phyloP scores from a whole-genome alignment of 1,140 invertebrate genomes.

The Wiebesia pumilae region DNA sequence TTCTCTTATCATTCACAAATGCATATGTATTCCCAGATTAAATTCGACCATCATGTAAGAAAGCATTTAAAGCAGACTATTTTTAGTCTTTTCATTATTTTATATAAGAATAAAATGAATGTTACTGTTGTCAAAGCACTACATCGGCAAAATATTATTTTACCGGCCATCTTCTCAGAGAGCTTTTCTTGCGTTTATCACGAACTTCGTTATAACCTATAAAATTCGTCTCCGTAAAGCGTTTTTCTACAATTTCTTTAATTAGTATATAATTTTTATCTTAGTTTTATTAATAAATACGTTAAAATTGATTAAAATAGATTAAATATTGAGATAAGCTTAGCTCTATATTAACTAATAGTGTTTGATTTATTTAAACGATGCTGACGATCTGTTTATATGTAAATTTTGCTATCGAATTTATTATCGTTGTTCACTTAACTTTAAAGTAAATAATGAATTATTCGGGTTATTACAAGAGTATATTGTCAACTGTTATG shows the following conservation, averaged over 20 bases:
- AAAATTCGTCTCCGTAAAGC: not conserved
- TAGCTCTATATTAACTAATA: too few species aligned
- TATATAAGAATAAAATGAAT: not conserved
- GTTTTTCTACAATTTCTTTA: not conserved
- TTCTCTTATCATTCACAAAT: not conserved
- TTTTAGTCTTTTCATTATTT: not conserved
- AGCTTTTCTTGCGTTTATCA: not conserved
- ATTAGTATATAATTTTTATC: not conserved
- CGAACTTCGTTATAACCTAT: not conserved
- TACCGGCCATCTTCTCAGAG: not conserved
- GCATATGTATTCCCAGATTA: not conserved
- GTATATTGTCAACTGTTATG: too few species aligned
- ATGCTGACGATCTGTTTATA: too few species aligned
- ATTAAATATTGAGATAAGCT: not conserved
- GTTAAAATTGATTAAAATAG: too few species aligned
- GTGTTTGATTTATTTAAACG: too few species aligned
- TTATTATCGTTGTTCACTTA: too few species aligned
- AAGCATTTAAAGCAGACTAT: not conserved
- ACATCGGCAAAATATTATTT: slow-evolving; percentile 25
- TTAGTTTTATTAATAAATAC: not conserved
- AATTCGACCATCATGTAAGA: not conserved
- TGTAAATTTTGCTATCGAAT: too few species aligned
- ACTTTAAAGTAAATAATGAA: too few species aligned
- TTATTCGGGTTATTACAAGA: too few species aligned
- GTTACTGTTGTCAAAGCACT: not conserved